A percentile compares a stretch with the other conserved stretches of the same genome.
Evolutionary conservation across 2,888 invertebrate species (phyloP).

Genomic region (Agonopterix heracliana): DNA sequence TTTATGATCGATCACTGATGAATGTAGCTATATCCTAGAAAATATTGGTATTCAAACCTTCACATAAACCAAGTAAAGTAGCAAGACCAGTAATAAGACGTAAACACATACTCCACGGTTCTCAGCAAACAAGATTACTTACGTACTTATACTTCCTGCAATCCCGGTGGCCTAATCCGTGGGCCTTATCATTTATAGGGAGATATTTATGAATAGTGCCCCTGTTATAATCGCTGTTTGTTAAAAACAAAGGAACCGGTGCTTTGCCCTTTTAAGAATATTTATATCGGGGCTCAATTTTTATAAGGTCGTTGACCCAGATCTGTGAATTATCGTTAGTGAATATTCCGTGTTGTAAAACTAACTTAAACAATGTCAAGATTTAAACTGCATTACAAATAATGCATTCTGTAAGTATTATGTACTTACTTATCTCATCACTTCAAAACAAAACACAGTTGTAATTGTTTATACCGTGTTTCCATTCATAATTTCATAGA

Average conservation of each 20-base stretch:
- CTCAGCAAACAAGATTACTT: constrained; percentile 61
- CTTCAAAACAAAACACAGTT: constrained; percentile 8
- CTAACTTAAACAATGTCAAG: too few relatives aligned
- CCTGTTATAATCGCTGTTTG: constrained; percentile 40
- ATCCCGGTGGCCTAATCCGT: constrained; percentile 66
- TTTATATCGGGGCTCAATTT: too few relatives aligned
- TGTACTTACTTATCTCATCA: not conserved
- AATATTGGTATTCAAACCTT: constrained; percentile 1
- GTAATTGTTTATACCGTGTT: constrained; percentile 23
- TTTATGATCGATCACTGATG: not conserved
- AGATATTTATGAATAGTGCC: constrained; percentile 60
- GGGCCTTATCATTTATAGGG: constrained; percentile 50
- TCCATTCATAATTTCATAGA: constrained; percentile 43
- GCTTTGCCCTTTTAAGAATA: not conserved
- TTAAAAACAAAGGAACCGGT: constrained; percentile 44
- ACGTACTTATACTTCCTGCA: constrained; percentile 52
- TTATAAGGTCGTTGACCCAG: too few relatives aligned
- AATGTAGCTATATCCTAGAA: too few relatives aligned
- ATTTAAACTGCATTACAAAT: too few relatives aligned
- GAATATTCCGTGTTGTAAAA: too few relatives aligned
- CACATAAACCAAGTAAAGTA: constrained; percentile 10
- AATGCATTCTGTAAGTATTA: too few relatives aligned
- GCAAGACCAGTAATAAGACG: constrained; percentile 38
- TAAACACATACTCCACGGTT: constrained; percentile 40
- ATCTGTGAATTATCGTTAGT: too few relatives aligned